Evolutionary conservation across 1,140 invertebrate genomes (phyloP).

Genomic region (Ericerus pela): DNA sequence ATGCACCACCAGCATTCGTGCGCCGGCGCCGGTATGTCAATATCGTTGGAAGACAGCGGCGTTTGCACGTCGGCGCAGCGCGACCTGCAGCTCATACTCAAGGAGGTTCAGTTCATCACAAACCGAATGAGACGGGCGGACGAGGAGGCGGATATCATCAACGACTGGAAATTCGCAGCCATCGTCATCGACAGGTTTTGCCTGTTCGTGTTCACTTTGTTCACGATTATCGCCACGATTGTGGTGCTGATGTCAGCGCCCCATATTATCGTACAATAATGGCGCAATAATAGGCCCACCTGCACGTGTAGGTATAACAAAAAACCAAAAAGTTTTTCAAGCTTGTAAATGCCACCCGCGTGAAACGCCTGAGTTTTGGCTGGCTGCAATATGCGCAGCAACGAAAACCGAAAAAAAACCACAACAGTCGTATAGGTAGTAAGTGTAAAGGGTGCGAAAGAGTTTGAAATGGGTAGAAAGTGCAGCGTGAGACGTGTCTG

Average conservation of each 20-base stretch:
- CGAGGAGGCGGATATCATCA: slow-evolving; percentile 76
- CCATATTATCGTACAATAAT: slow-evolving; percentile 86
- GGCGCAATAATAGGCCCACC: too few species aligned
- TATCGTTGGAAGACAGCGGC: slow-evolving; percentile 32
- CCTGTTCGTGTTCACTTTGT: slow-evolving; percentile 89
- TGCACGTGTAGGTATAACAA: too few species aligned
- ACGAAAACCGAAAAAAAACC: too few species aligned
- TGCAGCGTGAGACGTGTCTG: too few species aligned
- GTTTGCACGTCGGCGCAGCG: slow-evolving; percentile 33
- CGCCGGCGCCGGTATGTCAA: slow-evolving; percentile 26
- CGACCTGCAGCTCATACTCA: slow-evolving; percentile 69
- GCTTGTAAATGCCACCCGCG: too few species aligned
- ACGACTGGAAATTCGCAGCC: slow-evolving; percentile 98
- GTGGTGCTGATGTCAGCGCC: slow-evolving; percentile 85
- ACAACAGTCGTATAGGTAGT: too few species aligned
- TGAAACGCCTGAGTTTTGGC: too few species aligned
- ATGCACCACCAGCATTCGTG: slow-evolving; percentile 43
- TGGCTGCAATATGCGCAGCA: too few species aligned
- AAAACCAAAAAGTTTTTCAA: too few species aligned
- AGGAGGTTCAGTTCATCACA: slow-evolving; percentile 89
- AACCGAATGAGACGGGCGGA: slow-evolving; percentile 76
- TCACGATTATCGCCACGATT: slow-evolving; percentile 89
- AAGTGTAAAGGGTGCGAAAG: too few species aligned
- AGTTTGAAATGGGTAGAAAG: too few species aligned
- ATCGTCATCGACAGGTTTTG: slow-evolving; percentile 98